Evolutionary conservation across 37 sponge, comb jelly and placozoan genomes (phyloP).

Genomic region (Haliclona indistincta): DNA sequence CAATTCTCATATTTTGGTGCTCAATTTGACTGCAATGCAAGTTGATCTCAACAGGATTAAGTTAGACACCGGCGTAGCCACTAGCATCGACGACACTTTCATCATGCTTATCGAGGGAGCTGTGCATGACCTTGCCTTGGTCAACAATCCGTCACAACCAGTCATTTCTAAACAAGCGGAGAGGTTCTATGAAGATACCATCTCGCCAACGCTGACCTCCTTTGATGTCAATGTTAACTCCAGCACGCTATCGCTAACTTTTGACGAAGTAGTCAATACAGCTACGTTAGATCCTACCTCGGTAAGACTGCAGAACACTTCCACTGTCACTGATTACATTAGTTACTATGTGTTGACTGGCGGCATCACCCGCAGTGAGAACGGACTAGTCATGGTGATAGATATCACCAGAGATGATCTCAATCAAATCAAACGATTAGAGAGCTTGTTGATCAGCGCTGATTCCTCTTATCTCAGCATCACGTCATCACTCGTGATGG

Average conservation of each 20-base stretch:
- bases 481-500: slow-evolving; percentile 39
- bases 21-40: slow-evolving; percentile 74
- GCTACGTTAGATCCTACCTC: slow-evolving; percentile 58
- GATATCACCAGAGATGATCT: slow-evolving; percentile 75
- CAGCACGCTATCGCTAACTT: slow-evolving; percentile 70
- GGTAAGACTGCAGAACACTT: slow-evolving; percentile 61
- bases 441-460: slow-evolving; percentile 43
- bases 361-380: slow-evolving; percentile 54
- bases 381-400: slow-evolving; percentile 62
- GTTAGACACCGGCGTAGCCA: slow-evolving; percentile 58
- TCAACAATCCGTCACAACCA: slow-evolving; percentile 30
- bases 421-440: slow-evolving; percentile 65
- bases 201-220: slow-evolving; percentile 49
- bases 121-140: slow-evolving; percentile 55
- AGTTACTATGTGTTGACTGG: slow-evolving; percentile 46
- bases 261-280: slow-evolving; percentile 77
- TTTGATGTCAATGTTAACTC: slow-evolving; percentile 71
- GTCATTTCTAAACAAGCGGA: slow-evolving; percentile 23
- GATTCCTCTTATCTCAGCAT: slow-evolving; percentile 56
- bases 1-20: slow-evolving; percentile 63
- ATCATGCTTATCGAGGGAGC: slow-evolving; percentile 50
- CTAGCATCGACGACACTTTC: slow-evolving; percentile 52
- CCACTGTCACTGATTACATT: neutral
- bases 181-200: slow-evolving; percentile 59
- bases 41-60: slow-evolving; percentile 78